Base-by-base conservation (phyloP, 2,888 invertebrate genomes). In the Dryomyza anilis region DNA sequence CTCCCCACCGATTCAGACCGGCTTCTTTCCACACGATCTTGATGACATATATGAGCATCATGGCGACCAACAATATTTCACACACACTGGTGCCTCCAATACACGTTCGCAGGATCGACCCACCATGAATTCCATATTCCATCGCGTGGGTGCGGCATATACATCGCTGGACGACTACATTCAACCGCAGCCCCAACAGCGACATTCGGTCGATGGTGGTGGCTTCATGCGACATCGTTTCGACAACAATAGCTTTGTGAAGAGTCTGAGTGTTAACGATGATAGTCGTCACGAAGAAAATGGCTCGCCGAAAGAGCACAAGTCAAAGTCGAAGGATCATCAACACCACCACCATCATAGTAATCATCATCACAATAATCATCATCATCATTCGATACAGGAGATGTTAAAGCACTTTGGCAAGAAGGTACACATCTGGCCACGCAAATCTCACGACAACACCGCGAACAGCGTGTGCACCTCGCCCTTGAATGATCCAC, bases 381-480 rank as follows among this genome's bases (percentile, higher is more conserved):
- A 88, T 72, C 88, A 88, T 75, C 88, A 87, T 76, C 89, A 91
- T 81, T 88, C 91, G 27, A 91, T 93, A 74, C 91, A 92, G 75
- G 92, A 92, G 75, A 83, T 93, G 80, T 88, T 93, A 58, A 86
- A 90, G 71, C 89, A 90, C 74, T 91, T 92, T 72, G 89, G 91
- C 25, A 90, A 91, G 77, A 90, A 89, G 79, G 86, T 92, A 57
- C 89, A 90, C 25, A 87, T 90, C 72, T 92, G 91, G 87, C 86
- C 91, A 52, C 87, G 88, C 48, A 89, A 89, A 68, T 88, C 87
- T 67, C 86, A 85, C 59, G 83, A 83, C 61, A n/a, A n/a, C n/a
- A 72, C 83, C 29, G 84, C 85, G 19, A 84, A 83, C 67, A 85
- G 82, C 66, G 85, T 86, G 10, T 80, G 81, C 59, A 83, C 85